Evolutionary conservation across 2,113 vertebrate genomes (phyloP).

Genomic region (Ailuropoda melanoleuca): DNA sequence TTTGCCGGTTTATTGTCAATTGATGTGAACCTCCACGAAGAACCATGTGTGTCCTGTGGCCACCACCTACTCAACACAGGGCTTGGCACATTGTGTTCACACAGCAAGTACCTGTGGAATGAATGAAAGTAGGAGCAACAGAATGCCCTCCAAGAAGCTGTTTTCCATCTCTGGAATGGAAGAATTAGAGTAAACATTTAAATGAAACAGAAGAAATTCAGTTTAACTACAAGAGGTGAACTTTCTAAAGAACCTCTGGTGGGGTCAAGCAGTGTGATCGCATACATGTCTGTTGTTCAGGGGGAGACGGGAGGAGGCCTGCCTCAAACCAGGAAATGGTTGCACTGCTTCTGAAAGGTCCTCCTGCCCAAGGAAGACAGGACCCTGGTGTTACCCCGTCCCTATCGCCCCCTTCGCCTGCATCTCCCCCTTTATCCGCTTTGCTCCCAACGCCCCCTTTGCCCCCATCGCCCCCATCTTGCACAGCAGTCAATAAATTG

Average conservation of each 20-base stretch:
- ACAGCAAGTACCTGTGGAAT: not conserved
- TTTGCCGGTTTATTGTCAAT: not conserved
- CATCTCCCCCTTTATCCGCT: not conserved
- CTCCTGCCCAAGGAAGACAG: not conserved
- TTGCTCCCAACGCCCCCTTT: fast-evolving
- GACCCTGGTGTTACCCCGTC: fast-evolving
- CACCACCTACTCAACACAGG: not conserved
- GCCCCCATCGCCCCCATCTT: not conserved
- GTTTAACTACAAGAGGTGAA: not conserved
- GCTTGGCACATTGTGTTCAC: not conserved
- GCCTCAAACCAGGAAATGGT: not conserved
- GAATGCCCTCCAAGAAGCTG: not conserved
- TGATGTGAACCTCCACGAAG: not conserved
- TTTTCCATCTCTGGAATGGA: not conserved
- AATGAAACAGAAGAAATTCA: not conserved
- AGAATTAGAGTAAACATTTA: not conserved
- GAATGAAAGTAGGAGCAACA: not conserved
- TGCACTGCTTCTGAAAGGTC: not conserved
- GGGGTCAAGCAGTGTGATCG: not conserved
- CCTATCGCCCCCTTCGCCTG: too few species aligned
- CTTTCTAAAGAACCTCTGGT: not conserved
- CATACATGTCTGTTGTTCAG: not conserved
- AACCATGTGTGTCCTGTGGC: not conserved
- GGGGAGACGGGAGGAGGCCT: not conserved
- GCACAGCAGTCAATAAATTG: not conserved